A percentile compares a stretch with the other conserved stretches of the same genome.
Evolutionary conservation across 2,113 vertebrate genomes (phyloP).

Genomic region (Platanista minor): DNA sequence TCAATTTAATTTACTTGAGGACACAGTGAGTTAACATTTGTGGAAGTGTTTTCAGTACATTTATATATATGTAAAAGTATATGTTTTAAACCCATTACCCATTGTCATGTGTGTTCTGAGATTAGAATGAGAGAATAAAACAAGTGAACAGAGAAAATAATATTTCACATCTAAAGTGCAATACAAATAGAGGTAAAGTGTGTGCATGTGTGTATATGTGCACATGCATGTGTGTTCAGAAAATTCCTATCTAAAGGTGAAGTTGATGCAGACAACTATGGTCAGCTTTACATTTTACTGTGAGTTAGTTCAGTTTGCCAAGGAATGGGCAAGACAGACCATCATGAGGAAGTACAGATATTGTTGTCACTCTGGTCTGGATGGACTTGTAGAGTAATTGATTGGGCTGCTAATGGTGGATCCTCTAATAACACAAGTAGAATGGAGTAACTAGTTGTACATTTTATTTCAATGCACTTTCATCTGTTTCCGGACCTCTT

Average conservation of each 20-base stretch:
- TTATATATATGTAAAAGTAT: neutral
- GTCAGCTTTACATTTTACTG: neutral
- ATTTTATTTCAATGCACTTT: slow-evolving; percentile 40
- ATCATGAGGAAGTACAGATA: neutral
- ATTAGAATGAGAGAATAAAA: neutral
- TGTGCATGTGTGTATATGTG: no score
- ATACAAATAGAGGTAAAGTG: no score
- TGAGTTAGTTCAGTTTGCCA: neutral
- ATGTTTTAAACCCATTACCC: neutral
- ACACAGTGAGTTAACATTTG: neutral
- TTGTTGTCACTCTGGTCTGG: neutral
- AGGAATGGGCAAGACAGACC: neutral
- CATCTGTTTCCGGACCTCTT: slow-evolving; percentile 26
- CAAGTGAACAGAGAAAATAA: neutral
- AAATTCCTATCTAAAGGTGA: neutral
- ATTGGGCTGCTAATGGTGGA: neutral
- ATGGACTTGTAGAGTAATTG: neutral
- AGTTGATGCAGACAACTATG: neutral
- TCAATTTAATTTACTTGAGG: neutral
- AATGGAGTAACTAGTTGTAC: slow-evolving; percentile 42
- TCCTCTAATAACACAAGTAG: neutral
- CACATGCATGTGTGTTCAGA: neutral
- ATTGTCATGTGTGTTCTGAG: neutral
- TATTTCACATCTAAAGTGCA: neutral
- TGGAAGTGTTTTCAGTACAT: neutral